Conservation (phyloP, 2,888 invertebrate species). For the Agrotis exclamationis region DNA sequence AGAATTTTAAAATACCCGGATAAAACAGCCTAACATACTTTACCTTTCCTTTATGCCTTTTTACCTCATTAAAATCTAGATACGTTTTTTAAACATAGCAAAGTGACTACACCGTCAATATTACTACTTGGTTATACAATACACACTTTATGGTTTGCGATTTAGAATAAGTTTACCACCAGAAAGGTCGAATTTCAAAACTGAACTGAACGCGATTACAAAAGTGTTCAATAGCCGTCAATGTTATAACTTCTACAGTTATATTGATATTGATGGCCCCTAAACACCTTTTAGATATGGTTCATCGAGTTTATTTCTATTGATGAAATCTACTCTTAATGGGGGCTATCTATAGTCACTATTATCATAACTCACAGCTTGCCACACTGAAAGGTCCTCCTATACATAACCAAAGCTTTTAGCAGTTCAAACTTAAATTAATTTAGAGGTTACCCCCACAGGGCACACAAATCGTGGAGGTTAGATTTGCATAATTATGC, state of each 20-base stretch:
- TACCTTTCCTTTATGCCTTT: not conserved
- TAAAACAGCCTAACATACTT: slow-evolving; percentile 14
- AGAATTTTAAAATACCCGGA: slow-evolving; percentile 25
- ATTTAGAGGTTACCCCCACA: slow-evolving; percentile 51
- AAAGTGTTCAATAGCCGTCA: not conserved
- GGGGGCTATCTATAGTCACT: not conserved
- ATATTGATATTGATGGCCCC: not conserved
- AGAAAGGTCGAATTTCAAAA: not conserved
- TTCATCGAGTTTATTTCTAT: not conserved
- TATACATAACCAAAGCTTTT: slow-evolving; percentile 42
- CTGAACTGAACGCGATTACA: not conserved
- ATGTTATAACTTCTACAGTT: not conserved
- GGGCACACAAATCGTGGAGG: slow-evolving; percentile 48
- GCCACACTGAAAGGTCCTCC: slow-evolving; percentile 21
- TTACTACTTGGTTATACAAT: too few relatives aligned
- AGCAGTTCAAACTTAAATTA: slow-evolving; percentile 60
- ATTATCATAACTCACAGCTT: slow-evolving; percentile 4
- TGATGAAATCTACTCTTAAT: not conserved
- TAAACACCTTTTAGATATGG: not conserved
- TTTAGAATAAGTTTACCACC: not conserved
- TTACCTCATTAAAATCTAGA: slow-evolving; percentile 5
- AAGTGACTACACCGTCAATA: too few relatives aligned
- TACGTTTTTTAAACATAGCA: not conserved
- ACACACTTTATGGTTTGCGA: too few relatives aligned
- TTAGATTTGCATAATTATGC: slow-evolving; percentile 63